phyloP scores from a whole-genome alignment of 2,888 invertebrate genomes.

The Ornithoptera priamus region DNA sequence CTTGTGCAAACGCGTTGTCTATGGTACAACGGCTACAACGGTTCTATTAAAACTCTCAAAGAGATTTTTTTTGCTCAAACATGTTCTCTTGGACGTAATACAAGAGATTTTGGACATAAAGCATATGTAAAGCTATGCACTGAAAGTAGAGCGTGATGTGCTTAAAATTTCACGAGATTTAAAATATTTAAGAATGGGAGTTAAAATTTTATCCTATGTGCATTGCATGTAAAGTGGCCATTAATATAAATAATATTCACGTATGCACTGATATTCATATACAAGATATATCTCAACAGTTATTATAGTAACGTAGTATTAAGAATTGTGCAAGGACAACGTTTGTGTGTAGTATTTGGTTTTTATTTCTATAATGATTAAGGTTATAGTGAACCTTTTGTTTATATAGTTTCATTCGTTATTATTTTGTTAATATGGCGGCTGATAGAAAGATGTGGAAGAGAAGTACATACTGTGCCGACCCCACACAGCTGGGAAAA shows the following conservation, averaged over 20 bases:
- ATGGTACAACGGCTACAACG: constrained; percentile 2
- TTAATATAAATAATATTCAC: neutral
- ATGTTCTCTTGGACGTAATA: constrained; percentile 9
- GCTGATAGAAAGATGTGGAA: no score
- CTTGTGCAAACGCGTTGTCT: constrained; percentile 4
- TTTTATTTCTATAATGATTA: neutral
- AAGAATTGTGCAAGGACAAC: neutral
- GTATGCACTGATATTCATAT: no score
- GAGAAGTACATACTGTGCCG: no score
- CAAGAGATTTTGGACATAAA: constrained; percentile 16
- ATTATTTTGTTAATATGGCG: no score
- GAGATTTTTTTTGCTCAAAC: constrained; percentile 17
- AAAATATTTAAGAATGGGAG: neutral
- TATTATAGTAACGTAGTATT: neutral
- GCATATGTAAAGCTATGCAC: constrained; percentile 16
- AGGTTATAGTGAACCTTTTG: neutral
- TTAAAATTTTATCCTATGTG: neutral
- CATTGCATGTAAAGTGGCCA: neutral
- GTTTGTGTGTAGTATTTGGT: neutral
- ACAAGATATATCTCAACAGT: neutral
- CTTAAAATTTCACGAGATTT: constrained; percentile 6
- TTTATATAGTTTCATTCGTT: no score
- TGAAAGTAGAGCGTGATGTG: constrained; percentile 13
- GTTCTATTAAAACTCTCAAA: constrained; percentile 24
- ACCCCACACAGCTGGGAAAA: no score